Evolutionary conservation across 1,140 invertebrate genomes (phyloP).

Genomic region (Zaprionus kolodkinae): DNA sequence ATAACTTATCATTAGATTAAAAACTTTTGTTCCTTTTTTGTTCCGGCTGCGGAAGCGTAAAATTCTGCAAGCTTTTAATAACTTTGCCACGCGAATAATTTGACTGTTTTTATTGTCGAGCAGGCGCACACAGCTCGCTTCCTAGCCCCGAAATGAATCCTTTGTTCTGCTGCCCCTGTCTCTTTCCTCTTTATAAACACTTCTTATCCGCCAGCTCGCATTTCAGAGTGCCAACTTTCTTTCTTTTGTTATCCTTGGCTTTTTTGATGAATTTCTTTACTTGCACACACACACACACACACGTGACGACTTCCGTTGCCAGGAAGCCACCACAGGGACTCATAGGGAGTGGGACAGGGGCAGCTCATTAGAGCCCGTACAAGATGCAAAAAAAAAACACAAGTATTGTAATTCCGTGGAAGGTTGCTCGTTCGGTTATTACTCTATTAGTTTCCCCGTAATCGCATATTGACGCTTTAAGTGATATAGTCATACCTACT

Average conservation of each 20-base stretch:
- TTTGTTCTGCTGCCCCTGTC: neutral
- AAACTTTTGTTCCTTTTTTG: constrained; percentile 57
- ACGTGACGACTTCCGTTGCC: constrained; percentile 63
- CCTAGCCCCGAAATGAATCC: neutral
- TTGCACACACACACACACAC: constrained; percentile 23
- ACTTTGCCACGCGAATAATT: constrained; percentile 38
- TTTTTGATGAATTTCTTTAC: constrained; percentile 55
- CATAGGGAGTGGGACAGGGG: neutral
- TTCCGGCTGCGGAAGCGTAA: constrained; percentile 13
- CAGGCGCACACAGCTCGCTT: no score
- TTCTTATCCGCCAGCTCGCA: constrained; percentile 5
- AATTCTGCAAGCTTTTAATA: constrained; percentile 45
- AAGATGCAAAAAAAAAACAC: constrained; percentile 22
- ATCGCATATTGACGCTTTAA: constrained; percentile 47
- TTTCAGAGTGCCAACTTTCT: constrained; percentile 30
- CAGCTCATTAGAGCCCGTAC: constrained; percentile 60
- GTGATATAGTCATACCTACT: constrained; percentile 62
- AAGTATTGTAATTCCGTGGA: constrained; percentile 42
- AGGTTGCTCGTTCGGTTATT: constrained; percentile 51
- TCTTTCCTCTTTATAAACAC: neutral
- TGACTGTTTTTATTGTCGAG: constrained; percentile 26
- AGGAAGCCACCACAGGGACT: constrained; percentile 42
- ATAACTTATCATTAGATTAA: constrained; percentile 73
- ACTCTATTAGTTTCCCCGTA: constrained; percentile 64
- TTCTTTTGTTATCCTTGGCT: constrained; percentile 39